Conservation (phyloP, 2,888 invertebrate species). For the Lasioglossum leucozonium region DNA sequence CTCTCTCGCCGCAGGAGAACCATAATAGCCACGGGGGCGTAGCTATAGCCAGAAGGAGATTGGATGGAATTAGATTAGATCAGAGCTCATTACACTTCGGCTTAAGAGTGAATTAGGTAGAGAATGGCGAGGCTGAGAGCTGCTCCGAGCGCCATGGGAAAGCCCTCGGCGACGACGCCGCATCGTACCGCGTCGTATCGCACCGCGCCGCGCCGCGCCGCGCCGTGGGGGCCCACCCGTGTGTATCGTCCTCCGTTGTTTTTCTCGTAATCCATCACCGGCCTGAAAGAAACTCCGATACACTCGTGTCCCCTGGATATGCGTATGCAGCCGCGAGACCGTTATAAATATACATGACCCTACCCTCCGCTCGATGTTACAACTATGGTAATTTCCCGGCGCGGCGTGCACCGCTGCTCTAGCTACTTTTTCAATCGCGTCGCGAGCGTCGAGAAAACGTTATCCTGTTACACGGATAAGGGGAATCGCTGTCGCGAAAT, state of each 20-base stretch:
- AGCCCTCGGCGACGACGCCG: neutral
- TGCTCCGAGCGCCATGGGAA: slow-evolving; percentile 5
- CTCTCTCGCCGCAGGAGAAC: slow-evolving; percentile 40
- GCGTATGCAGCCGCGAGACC: slow-evolving; percentile 8
- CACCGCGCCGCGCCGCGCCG: too few species aligned
- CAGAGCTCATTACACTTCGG: slow-evolving; percentile 68
- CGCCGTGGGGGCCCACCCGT: neutral
- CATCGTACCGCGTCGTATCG: too few species aligned
- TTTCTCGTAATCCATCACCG: slow-evolving; percentile 66
- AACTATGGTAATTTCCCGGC: slow-evolving; percentile 38
- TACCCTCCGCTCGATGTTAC: neutral
- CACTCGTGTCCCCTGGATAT: slow-evolving; percentile 17
- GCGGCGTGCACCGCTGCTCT: neutral
- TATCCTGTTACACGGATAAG: neutral
- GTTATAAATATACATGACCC: slow-evolving; percentile 52
- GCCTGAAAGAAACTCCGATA: slow-evolving; percentile 15
- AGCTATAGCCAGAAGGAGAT: slow-evolving; percentile 58
- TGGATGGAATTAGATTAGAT: slow-evolving; percentile 72
- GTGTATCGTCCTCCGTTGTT: slow-evolving; percentile 58
- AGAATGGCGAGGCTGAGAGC: slow-evolving; percentile 38
- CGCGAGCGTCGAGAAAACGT: neutral
- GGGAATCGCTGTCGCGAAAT: neutral
- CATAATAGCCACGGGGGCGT: slow-evolving; percentile 58
- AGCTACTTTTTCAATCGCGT: slow-evolving; percentile 24
- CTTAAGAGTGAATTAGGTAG: slow-evolving; percentile 68